Evolutionary conservation across 1,140 invertebrate species (phyloP), one percentile per base, ranked within the genome.

Genomic region (fruit fly (Drosophila melanogaster)): DNA sequence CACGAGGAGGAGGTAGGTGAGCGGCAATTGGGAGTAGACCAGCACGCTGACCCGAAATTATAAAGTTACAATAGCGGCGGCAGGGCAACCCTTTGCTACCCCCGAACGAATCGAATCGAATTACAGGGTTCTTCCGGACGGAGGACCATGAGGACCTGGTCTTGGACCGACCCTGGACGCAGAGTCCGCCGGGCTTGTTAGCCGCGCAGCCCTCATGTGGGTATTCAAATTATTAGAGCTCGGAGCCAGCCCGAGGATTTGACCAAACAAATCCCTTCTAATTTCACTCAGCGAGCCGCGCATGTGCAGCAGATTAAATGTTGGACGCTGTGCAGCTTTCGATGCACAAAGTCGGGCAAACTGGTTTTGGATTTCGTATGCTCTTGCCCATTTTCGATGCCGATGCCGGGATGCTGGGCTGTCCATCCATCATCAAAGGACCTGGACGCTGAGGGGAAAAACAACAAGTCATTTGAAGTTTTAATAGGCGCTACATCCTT

Each of bases 381-480:
- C 77, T 61, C 17, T 69, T 81, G 83, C 77, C 65, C 17, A 35
- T 35, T 50, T 30, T n/a, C 47, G 8, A 50, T 12, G 46, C 15
- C 66, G 7, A 3, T n/a, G n/a, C n/a, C n/a, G n/a, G 46, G 67
- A 86, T 81, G 64, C 64, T 85, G 81, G 57, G 71, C 74, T 71
- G 74, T 80, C 79, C 79, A 86, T 79, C 79, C 61, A 87, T 86
- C 83, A 79, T 87, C 83, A 79, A 77, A 33, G 73, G 64, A 76
- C 72, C n/a, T 74, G 69, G 69, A 74, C 26, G 54, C 75, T 75
- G 47, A 62, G 64, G 64, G 84, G 55, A 56, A 69, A 81, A 85
- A 81, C 70, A 81, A 87, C 83, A 87, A 86, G 84, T 85, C 81
- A 85, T 85, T 85, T 86, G 79, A 86, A 86, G 79, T 79, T 86